Evolutionary conservation across 2,113 vertebrate species (phyloP).

Genomic region (Vireo altiloquus): DNA sequence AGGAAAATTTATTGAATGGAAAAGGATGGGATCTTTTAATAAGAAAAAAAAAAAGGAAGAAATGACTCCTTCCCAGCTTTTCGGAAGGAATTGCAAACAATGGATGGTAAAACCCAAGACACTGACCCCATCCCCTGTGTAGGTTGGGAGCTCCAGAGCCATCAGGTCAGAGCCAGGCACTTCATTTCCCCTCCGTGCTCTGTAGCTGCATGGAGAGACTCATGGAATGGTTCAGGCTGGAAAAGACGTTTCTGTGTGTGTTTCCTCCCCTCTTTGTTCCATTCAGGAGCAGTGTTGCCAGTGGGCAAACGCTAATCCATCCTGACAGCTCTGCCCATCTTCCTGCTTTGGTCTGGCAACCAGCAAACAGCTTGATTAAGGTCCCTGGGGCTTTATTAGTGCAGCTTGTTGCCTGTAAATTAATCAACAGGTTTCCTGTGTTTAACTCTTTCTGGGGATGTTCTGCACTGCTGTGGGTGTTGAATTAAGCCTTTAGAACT

Average conservation of each 20-base stretch:
- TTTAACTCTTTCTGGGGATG: conserved; percentile 26
- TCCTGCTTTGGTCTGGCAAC: conserved; percentile 42
- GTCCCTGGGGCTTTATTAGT: conserved; percentile 28
- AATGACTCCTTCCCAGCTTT: neutral
- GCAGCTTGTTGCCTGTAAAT: conserved; percentile 53
- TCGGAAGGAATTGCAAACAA: conserved; percentile 1
- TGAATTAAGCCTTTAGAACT: neutral
- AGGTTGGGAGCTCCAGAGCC: neutral
- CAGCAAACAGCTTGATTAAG: conserved; percentile 53
- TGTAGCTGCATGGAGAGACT: neutral
- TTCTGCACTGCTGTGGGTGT: neutral
- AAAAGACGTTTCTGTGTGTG: neutral
- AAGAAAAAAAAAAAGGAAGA: neutral
- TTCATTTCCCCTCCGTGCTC: neutral
- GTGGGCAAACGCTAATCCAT: conserved; percentile 40
- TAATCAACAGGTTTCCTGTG: conserved; percentile 52
- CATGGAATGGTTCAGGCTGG: neutral
- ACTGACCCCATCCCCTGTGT: neutral
- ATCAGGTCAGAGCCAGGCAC: neutral
- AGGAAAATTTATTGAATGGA: neutral
- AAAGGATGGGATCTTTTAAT: neutral
- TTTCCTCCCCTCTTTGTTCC: neutral
- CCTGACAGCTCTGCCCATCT: conserved; percentile 59
- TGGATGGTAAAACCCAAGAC: neutral
- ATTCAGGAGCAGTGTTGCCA: conserved; percentile 6